These are phyloP conservation scores for Nasonia giraulti DNA, from an alignment of 1,140 invertebrate genomes.

Conservation along the genomic window DNA sequence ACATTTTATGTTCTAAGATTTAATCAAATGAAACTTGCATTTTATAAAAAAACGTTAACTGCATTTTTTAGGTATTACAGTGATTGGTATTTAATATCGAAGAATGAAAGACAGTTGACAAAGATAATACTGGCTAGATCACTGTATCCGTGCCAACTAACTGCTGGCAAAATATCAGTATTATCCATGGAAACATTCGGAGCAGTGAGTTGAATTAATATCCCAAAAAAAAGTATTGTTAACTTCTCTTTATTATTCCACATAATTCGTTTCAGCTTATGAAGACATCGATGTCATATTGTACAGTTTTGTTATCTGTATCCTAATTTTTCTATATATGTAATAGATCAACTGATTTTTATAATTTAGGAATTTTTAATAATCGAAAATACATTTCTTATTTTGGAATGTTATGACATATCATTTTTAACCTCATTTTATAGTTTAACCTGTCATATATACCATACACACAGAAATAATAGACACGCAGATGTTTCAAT, in stretches of 20 bases:
- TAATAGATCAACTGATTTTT: too few relatives aligned
- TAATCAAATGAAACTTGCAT: too few relatives aligned
- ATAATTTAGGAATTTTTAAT: too few relatives aligned
- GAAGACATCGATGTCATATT: background rate
- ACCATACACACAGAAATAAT: too few relatives aligned
- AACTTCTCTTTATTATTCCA: background rate
- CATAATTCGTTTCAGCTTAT: background rate
- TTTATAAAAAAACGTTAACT: too few relatives aligned
- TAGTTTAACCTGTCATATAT: too few relatives aligned
- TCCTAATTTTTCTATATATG: background rate
- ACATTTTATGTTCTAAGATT: too few relatives aligned
- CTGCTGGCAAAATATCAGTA: constrained; percentile 2
- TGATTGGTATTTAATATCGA: background rate
- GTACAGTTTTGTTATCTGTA: background rate
- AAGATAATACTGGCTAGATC: background rate
- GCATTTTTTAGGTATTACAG: background rate
- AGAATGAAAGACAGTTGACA: background rate
- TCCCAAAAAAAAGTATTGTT: too few relatives aligned
- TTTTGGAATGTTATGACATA: too few relatives aligned
- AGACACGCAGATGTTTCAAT: too few relatives aligned
- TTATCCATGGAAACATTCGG: background rate
- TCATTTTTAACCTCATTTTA: too few relatives aligned
- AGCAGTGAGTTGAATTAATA: background rate
- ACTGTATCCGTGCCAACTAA: background rate
- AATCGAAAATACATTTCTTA: too few relatives aligned